phyloP scores from a whole-genome alignment of 2,113 vertebrate genomes.

The Cheilinus undulatus region DNA sequence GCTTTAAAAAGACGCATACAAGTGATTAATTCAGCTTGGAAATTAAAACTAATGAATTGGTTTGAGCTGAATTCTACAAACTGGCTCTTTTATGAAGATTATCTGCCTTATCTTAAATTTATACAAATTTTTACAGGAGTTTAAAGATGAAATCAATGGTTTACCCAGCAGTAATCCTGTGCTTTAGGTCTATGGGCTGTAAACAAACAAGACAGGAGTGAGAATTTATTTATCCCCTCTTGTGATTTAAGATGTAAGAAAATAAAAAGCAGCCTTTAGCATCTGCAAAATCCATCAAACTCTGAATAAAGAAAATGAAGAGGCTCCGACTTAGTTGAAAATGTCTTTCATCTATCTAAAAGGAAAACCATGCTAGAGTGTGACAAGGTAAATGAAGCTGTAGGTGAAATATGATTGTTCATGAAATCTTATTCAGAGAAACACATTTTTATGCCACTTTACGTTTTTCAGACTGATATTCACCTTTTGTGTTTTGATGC shows the following conservation, averaged over 20 bases:
- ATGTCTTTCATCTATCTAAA: constrained; percentile 26
- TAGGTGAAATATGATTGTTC: neutral
- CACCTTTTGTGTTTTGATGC: neutral
- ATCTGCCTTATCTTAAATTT: constrained; percentile 14
- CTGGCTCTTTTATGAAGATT: neutral
- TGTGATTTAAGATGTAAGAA: constrained; percentile 34
- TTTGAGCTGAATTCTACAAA: neutral
- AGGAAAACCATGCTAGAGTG: neutral
- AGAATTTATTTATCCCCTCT: constrained; percentile 20
- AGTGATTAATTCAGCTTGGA: neutral
- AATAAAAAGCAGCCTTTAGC: constrained; percentile 16
- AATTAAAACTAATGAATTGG: constrained; percentile 30
- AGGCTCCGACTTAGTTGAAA: neutral
- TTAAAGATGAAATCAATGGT: constrained; percentile 18
- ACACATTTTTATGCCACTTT: neutral
- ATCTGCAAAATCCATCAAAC: constrained; percentile 31
- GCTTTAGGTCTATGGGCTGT: constrained; percentile 29
- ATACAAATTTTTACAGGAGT: constrained; percentile 16
- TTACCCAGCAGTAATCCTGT: constrained; percentile 35
- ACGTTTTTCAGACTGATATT: constrained; percentile 4
- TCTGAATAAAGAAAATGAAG: constrained; percentile 24
- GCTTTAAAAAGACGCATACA: constrained; percentile 13
- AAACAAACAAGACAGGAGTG: constrained; percentile 36
- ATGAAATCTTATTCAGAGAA: neutral
- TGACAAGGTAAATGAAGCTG: constrained; percentile 1